Base-by-base conservation (phyloP, 2,113 vertebrate species). In the Mustelus asterias region DNA sequence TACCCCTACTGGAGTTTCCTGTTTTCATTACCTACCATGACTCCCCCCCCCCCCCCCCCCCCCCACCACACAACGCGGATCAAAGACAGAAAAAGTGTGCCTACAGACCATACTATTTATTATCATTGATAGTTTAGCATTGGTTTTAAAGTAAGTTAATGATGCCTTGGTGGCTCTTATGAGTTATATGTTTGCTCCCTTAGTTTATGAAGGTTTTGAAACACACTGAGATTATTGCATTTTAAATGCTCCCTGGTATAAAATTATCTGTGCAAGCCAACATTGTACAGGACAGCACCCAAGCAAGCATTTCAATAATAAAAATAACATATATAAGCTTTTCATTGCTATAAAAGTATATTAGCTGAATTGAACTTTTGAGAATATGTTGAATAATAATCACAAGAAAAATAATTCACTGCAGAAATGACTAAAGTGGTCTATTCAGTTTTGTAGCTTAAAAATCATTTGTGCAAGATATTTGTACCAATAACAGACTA, bases 321-420 rank as follows among this genome's bases (percentile, higher is more conserved):
- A 95, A 48, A 76, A 22, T 72, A 37, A 67, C 13, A 95, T 54
- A 76, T 95, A 69, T 9, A 72, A 95, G 20, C 41, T 95, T 72
- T 16, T 95, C 67, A 72, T 76, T 95, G 48, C 22, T 44, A 11
- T 13, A 93, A 72, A 95, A 16, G 72, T 69, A 48, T 94, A 24
- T 70, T 65, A 94, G 63, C 10, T 94, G 29, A 94, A 95, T 10
- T 94, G 37, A 95, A 44, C 37, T 72, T 70, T 72, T 95, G 69
- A n/a, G 29, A 95, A 76, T 95, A 67, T 54, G n/a, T 14, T 54
- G 94, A 94, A n/a, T 72, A 95, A 48, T 24, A 72, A 95, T 33
- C 41, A 72, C 69, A 72, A 95, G 41, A 33, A 48, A 95, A 72
- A 94, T 69, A 69, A 37, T 94, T 72, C 24, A 22, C 67, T 37